Evolutionary conservation across 2,888 invertebrate genomes (phyloP).

Genomic region (Dolichomitus sp.): DNA sequence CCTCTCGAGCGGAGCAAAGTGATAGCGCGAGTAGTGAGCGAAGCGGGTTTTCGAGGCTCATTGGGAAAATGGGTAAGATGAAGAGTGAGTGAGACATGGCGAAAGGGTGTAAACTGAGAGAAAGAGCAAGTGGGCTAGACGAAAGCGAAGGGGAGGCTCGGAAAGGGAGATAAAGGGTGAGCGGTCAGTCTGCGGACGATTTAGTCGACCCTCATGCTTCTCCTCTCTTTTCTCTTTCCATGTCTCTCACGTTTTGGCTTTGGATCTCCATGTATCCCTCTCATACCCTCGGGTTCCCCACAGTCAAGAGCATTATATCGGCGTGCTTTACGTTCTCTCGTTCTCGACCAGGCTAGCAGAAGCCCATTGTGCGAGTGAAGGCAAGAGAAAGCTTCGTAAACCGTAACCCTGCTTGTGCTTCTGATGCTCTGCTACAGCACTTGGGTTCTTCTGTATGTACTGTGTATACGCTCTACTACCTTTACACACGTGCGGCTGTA

Average conservation of each 20-base stretch:
- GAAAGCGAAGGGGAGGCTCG: slow-evolving; percentile 37
- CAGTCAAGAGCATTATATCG: slow-evolving; percentile 52
- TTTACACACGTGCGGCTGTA: not conserved
- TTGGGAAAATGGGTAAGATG: slow-evolving; percentile 25
- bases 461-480: not conserved
- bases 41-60: slow-evolving; percentile 22
- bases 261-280: slow-evolving; percentile 21
- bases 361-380: slow-evolving; percentile 54
- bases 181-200: slow-evolving; percentile 66
- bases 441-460: slow-evolving; percentile 5
- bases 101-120: slow-evolving; percentile 23
- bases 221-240: slow-evolving; percentile 9
- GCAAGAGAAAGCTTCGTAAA: slow-evolving; percentile 53
- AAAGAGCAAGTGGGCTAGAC: slow-evolving; percentile 26
- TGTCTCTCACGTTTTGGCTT: slow-evolving; percentile 11
- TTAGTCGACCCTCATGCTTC: slow-evolving; percentile 35
- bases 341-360: slow-evolving; percentile 2
- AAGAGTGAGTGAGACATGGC: slow-evolving; percentile 1
- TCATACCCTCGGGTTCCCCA: slow-evolving; percentile 10
- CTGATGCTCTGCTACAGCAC: slow-evolving; percentile 25
- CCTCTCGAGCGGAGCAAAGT: not conserved
- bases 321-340: slow-evolving; percentile 42
- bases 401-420: slow-evolving; percentile 36
- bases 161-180: slow-evolving; percentile 56
- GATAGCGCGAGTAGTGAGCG: not conserved